Evolutionary conservation across 1,140 invertebrate species (phyloP).

Genomic region (Chironomus tepperi): DNA sequence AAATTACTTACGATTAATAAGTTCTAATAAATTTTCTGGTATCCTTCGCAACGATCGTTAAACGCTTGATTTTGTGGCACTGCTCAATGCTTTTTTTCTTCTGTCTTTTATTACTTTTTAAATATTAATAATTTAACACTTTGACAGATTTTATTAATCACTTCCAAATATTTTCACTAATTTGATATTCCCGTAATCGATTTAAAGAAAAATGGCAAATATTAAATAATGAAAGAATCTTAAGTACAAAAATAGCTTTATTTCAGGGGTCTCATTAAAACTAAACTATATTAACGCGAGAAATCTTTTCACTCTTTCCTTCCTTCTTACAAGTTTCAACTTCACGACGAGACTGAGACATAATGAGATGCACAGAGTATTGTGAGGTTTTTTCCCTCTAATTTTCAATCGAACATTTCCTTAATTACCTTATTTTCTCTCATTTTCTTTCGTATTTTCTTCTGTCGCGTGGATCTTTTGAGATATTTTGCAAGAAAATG

Average conservation of each 20-base stretch:
- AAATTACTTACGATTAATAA: too few species aligned
- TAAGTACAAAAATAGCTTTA: conserved; percentile 11
- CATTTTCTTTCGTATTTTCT: not conserved
- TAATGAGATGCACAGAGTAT: not conserved
- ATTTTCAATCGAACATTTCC: not conserved
- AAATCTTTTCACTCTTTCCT: not conserved
- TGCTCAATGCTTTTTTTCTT: too few species aligned
- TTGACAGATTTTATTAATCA: too few species aligned
- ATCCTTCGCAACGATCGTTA: too few species aligned
- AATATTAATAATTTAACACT: too few species aligned
- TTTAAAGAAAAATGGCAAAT: not conserved
- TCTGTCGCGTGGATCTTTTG: too few species aligned
- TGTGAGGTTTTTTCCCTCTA: not conserved
- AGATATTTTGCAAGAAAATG: too few species aligned
- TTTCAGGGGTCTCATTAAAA: conserved; percentile 19
- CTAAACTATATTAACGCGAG: not conserved
- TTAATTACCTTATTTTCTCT: conserved; percentile 9
- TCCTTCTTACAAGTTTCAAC: not conserved
- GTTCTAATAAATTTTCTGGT: too few species aligned
- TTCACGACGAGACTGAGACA: conserved; percentile 14
- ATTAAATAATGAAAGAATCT: not conserved
- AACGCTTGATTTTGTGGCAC: too few species aligned
- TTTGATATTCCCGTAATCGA: not conserved
- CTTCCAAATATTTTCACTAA: too few species aligned
- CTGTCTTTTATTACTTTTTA: too few species aligned